Conservation (phyloP, 1,140 invertebrate genomes). For the Philotrypesis tridentata region DNA sequence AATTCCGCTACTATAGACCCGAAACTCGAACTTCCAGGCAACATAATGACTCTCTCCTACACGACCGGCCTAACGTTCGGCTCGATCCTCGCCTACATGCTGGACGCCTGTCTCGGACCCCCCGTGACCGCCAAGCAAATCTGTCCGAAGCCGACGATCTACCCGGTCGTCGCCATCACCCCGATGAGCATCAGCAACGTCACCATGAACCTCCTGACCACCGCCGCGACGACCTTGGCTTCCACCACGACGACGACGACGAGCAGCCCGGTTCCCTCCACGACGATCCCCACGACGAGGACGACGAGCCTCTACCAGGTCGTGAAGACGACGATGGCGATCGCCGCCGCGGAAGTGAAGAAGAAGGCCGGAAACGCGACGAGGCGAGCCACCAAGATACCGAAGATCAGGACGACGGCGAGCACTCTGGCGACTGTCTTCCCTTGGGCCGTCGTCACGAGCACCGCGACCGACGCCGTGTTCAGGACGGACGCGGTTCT, state of each 20-base stretch:
- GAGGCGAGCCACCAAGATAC: constrained; percentile 40
- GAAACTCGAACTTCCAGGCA: constrained; percentile 76
- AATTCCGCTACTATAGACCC: not conserved
- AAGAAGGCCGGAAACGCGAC: constrained; percentile 28
- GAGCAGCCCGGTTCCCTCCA: too few species aligned
- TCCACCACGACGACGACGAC: constrained; percentile 33
- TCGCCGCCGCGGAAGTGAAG: not conserved
- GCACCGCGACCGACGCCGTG: not conserved
- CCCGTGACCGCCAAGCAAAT: constrained; percentile 67
- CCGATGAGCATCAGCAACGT: constrained; percentile 25
- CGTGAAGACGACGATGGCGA: too few species aligned
- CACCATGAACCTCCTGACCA: constrained; percentile 42
- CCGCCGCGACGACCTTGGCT: constrained; percentile 55
- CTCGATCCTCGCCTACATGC: constrained; percentile 86
- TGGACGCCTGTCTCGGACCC: constrained; percentile 83
- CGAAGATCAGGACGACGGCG: constrained; percentile 43
- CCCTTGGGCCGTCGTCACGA: constrained; percentile 42
- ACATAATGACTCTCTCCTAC: constrained; percentile 94
- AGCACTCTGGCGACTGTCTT: constrained; percentile 51
- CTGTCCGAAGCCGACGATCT: constrained; percentile 55
- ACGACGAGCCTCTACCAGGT: too few species aligned
- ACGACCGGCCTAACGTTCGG: constrained; percentile 88
- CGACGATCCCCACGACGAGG: not conserved
- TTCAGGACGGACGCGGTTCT: not conserved
- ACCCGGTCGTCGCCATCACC: constrained; percentile 1